A percentile compares a stretch with the other conserved stretches of the same genome.
Evolutionary conservation across 2,797 vertebrate species (phyloP).

Genomic region (Phataginus tetradactyla): DNA sequence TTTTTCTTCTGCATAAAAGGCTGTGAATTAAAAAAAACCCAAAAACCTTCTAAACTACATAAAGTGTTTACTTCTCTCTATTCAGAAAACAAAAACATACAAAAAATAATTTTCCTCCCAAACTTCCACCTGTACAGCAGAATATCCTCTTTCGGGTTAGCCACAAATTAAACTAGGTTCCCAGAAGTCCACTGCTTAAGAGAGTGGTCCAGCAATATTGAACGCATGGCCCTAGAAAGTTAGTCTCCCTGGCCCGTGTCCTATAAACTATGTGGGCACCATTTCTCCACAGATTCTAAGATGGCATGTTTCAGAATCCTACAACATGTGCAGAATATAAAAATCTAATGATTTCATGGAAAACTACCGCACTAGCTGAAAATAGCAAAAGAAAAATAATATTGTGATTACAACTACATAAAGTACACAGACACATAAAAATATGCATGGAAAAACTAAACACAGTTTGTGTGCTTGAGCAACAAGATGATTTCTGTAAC

Average conservation of each 20-base stretch:
- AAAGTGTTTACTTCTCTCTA: constrained; percentile 30
- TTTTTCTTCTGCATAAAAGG: constrained; percentile 49
- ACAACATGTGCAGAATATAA: constrained; percentile 33
- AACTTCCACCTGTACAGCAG: neutral
- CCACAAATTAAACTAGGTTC: constrained; percentile 39
- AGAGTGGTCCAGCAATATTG: neutral
- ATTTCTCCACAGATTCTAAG: constrained; percentile 47
- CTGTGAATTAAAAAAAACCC: neutral
- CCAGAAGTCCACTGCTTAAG: neutral
- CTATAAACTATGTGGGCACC: constrained; percentile 13
- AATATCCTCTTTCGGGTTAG: constrained; percentile 14
- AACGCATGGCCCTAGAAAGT: neutral
- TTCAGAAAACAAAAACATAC: constrained; percentile 20
- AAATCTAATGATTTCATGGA: constrained; percentile 26
- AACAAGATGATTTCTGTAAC: constrained; percentile 25
- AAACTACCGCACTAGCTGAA: constrained; percentile 20
- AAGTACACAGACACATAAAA: neutral
- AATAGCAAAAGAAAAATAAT: neutral
- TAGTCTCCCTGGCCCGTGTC: neutral
- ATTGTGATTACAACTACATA: neutral
- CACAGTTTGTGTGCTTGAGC: neutral
- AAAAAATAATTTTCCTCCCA: neutral
- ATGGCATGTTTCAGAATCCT: constrained; percentile 9
- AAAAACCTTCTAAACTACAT: neutral
- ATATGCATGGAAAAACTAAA: neutral